Base-by-base conservation (phyloP, 2,797 vertebrate species). In the Galaxias olidus region DNA sequence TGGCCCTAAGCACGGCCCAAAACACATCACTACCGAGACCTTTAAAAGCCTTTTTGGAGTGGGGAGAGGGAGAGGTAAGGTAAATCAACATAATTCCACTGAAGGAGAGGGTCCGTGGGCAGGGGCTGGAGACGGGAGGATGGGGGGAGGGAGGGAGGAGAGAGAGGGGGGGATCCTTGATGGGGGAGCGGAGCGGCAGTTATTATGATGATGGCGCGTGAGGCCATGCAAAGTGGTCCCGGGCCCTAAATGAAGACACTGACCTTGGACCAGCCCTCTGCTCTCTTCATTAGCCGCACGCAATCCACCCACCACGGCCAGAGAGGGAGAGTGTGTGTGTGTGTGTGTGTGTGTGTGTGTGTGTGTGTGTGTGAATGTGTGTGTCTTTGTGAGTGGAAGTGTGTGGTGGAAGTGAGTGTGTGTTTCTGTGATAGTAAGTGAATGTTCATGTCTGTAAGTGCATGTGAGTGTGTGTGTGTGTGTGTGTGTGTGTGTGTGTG, bases 11-110 rank as follows among this genome's bases (percentile, higher is more conserved):
- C 78, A 83, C 82, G 78, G 80, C 81, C 75, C 83, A 80, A n/a
- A 85, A 84, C 83, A 71, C 82, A 86, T 90, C 89, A 91, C 89
- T 87, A 87, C 81, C 79, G 82, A 86, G 86, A 88, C 88, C 86
- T 90, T 89, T 88, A 90, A 90, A 92, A 90, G 89, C 87, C 87
- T 90, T 86, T n/a, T 87, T 84, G 86, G 85, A 87, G 81, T 84
- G 66, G 0, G 72, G 64, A 68, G 65, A 46, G 66, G 63, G 8
- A 42, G 60, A 64, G n/a, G 4, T n/a, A 15, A n/a, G 49, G 45
- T 44, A 55, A 87, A 87, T 89, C 87, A 86, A 86, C 87, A 88
- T 88, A 88, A 89, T 85, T 89, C 84, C 82, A 78, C 85, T 87
- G 81, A 86, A 83, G 81, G 67, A 77, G 81, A 80, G 79, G 76